These are phyloP conservation scores for Rhaphigaster nebulosa DNA, from an alignment of 2,888 invertebrate genomes.

Conservation along the genomic window DNA sequence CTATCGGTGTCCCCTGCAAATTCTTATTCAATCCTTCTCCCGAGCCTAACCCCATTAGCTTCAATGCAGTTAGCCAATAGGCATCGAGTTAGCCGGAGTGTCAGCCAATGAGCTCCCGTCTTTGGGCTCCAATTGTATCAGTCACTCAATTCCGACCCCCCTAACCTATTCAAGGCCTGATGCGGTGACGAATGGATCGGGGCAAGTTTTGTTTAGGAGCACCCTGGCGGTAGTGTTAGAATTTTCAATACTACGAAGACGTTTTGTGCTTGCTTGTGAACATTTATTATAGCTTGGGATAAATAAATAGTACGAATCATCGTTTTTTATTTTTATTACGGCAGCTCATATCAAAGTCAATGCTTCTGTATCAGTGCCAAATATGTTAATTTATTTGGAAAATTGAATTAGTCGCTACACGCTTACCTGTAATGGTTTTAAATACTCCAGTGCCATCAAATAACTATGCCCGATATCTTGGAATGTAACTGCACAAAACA, in stretches of 20 bases:
- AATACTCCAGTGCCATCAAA: too few species aligned
- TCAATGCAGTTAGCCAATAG: slow-evolving; percentile 19
- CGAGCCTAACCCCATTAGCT: slow-evolving; percentile 37
- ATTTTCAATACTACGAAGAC: neutral
- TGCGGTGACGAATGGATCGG: neutral
- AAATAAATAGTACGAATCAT: too few species aligned
- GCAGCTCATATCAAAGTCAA: too few species aligned
- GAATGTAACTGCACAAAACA: too few species aligned
- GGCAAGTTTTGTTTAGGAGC: neutral
- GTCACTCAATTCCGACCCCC: neutral
- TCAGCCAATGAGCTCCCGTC: neutral
- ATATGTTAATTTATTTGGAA: too few species aligned
- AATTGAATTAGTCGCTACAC: too few species aligned
- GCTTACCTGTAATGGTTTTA: too few species aligned
- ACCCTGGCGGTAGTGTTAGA: neutral
- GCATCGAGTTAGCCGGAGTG: neutral
- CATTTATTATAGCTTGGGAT: too few species aligned
- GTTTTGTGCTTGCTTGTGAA: too few species aligned
- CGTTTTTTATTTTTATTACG: too few species aligned
- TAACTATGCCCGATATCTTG: too few species aligned
- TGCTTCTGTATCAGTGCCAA: too few species aligned
- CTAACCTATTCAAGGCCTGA: neutral
- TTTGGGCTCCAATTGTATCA: neutral
- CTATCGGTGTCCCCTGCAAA: slow-evolving; percentile 27
- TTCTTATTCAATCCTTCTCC: slow-evolving; percentile 38